These are phyloP conservation scores for Chunga burmeisteri DNA, from an alignment of 2,113 vertebrate genomes.

Conservation along the genomic window DNA sequence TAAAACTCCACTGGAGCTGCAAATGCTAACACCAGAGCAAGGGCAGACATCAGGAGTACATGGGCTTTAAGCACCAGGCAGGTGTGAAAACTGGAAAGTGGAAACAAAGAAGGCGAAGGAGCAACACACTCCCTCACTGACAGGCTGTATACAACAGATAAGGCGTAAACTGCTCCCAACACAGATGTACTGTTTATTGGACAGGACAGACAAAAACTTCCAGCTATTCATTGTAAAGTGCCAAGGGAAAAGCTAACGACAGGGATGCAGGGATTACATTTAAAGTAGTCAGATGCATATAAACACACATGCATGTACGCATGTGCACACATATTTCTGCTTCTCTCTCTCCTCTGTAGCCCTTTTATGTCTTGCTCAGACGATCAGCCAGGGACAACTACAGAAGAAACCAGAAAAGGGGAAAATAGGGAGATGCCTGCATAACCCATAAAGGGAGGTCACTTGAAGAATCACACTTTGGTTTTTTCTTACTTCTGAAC, in stretches of 20 bases:
- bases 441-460: background rate
- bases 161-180: background rate
- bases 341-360: background rate
- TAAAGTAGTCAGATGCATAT: background rate
- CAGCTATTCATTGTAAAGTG: background rate
- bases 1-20: background rate
- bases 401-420: background rate
- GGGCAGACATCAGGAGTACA: background rate
- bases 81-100: background rate
- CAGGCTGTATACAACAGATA: background rate
- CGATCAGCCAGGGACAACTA: background rate
- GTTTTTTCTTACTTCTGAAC: background rate
- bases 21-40: background rate
- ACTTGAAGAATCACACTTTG: background rate
- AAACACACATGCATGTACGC: background rate
- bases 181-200: background rate
- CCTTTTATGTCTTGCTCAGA: conserved; percentile 1
- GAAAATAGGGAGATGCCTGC: background rate
- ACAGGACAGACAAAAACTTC: background rate
- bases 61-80: background rate
- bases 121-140: background rate
- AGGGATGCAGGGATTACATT: background rate
- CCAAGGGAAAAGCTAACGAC: background rate
- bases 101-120: background rate
- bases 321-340: background rate